Base-by-base conservation (phyloP, 2,113 vertebrate species). In the Oplegnathus fasciatus region DNA sequence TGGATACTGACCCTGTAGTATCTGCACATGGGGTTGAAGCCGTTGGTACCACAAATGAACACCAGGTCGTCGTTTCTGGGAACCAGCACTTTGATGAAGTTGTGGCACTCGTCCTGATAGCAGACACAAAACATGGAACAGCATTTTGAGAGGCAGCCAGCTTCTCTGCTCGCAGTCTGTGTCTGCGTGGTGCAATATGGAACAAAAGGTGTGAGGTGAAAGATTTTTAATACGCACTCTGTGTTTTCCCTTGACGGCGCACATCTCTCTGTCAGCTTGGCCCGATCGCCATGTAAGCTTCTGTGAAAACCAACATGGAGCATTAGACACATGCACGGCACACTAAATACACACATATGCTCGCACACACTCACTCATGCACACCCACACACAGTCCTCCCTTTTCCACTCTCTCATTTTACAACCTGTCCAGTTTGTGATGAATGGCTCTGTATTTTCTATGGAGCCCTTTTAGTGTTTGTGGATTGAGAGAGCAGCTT, bases 61-160 rank as follows among this genome's bases (percentile, higher is more conserved):
- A 98, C 97, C 93, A 99, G 97, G 90, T 99, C 98, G 18, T 99
- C 97, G 0, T 97, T 99, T 95, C 98, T 97, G 83, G 98, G 98
- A 88, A 99, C 97, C 93, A 99, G 97, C 65, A 99, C 98, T 96
- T 99, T 99, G 94, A 99, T 99, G 89, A 99, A 99, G 93, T 99
- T 99, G 95, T 99, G 98, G 94, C 98, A 99, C 95, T 99, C 98
- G 32, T 99, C 98, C 98, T 99, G 90, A 82, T 93, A 87, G 88
- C 52, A 82, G 22, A 88, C 2, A 68, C n/a, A 70, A 8, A 67
- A 60, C 32, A 42, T 5, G 9, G 11, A 15, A 24, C 34, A 13
- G 75, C 17, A 15, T 75, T 68, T 67, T 78, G 24, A 84, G 46
- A 52, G 67, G 6, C 30, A 14, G 46, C 61, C 62, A 60, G 46